These are phyloP conservation scores for Craniophora ligustri DNA, from an alignment of 2,888 invertebrate genomes.

Conservation along the genomic window DNA sequence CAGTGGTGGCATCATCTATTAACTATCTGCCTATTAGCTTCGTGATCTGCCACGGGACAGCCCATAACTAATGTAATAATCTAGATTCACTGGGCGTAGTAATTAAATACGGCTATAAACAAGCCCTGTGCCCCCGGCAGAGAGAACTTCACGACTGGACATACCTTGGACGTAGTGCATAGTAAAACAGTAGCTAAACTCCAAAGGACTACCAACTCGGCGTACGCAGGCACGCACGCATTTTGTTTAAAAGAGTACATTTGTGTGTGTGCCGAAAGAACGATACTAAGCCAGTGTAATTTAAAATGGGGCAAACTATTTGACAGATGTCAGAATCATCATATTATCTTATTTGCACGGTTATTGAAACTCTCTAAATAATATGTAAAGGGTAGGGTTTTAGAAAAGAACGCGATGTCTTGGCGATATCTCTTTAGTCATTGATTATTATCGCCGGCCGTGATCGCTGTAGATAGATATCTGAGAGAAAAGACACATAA, in stretches of 20 bases:
- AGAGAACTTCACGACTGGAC: constrained; percentile 39
- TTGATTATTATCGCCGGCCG: no score
- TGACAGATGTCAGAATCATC: no score
- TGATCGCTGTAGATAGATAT: no score
- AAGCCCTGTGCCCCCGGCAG: constrained; percentile 39
- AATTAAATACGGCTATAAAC: constrained; percentile 58
- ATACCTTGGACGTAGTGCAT: background rate
- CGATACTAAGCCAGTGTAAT: background rate
- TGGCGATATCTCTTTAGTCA: no score
- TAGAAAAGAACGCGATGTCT: no score
- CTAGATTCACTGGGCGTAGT: constrained; percentile 50
- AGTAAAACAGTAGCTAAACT: constrained; percentile 17
- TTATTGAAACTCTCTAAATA: no score
- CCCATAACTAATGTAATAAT: constrained; percentile 56
- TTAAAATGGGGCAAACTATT: no score
- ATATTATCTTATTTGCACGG: no score
- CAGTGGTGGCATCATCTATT: constrained; percentile 31
- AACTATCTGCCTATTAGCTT: constrained; percentile 45
- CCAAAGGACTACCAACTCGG: background rate
- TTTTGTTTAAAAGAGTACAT: no score
- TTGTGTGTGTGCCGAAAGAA: no score
- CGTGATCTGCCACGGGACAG: constrained; percentile 49
- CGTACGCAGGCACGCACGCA: background rate
- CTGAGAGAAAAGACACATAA: no score
- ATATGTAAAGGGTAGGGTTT: no score